Percentiles rank a stretch among this genome's conserved stretches.
Evolutionary conservation across 2,888 invertebrate genomes (phyloP).

Genomic region (Empis livida): DNA sequence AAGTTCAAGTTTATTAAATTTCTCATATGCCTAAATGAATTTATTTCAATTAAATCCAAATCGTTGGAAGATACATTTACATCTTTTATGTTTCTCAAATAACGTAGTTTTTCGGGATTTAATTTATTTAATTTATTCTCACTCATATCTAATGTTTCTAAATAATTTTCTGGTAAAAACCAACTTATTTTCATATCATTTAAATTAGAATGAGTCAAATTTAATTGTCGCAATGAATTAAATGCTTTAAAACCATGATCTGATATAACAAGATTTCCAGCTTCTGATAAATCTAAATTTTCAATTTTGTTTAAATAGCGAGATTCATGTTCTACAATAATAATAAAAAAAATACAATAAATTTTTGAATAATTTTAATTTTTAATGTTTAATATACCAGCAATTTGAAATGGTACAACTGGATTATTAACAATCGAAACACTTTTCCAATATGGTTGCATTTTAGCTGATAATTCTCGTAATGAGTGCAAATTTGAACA

Average conservation of each 20-base stretch:
- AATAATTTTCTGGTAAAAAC: conserved; percentile 15
- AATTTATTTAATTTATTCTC: conserved; percentile 21
- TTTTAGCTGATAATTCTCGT: conserved; percentile 11
- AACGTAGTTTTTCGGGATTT: conserved; percentile 14
- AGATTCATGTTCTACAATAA: conserved; percentile 10
- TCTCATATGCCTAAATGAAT: conserved; percentile 17
- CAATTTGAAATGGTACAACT: conserved; percentile 10
- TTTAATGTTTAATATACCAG: conserved; percentile 8
- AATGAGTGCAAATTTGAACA: conserved; percentile 11
- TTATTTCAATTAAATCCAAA: conserved; percentile 15
- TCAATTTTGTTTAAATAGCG: conserved; percentile 11
- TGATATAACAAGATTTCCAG: conserved; percentile 16
- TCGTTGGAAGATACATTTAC: conserved; percentile 26
- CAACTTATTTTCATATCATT: conserved; percentile 15
- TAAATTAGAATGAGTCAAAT: conserved; percentile 22
- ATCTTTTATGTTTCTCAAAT: conserved; percentile 18
- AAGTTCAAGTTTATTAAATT: conserved; percentile 21
- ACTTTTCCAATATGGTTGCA: conserved; percentile 12
- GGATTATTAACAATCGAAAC: conserved; percentile 13
- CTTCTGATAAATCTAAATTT: conserved; percentile 22
- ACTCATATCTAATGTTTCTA: conserved; percentile 26
- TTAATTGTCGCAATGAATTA: conserved; percentile 19
- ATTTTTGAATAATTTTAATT: background rate
- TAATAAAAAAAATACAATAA: background rate
- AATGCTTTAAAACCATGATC: conserved; percentile 22